A percentile compares a stretch with the other conserved stretches of the same genome.
Conservation (phyloP, 2,888 invertebrate species). For the Drosophila sordidula region DNA sequence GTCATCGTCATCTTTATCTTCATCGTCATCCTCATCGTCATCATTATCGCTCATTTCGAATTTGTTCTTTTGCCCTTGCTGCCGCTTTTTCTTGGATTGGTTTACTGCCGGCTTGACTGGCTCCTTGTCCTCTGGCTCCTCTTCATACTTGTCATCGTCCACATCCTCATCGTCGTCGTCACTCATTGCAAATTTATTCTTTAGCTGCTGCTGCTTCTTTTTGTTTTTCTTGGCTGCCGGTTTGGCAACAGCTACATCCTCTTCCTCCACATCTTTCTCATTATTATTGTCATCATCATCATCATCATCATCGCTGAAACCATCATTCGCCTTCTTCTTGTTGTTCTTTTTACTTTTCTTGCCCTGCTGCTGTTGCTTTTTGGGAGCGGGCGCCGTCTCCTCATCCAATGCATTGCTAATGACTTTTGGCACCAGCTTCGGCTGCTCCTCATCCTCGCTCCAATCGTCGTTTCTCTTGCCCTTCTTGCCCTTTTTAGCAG, state of each 20-base stretch:
- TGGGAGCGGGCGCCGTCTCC: constrained; percentile 30
- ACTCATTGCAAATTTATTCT: constrained; percentile 59
- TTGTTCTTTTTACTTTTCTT: constrained; percentile 81
- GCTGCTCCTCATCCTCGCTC: constrained; percentile 85
- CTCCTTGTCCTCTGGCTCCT: constrained; percentile 42
- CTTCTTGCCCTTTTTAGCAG: constrained; percentile 82
- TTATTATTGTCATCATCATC: constrained; percentile 40
- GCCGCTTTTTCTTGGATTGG: constrained; percentile 82
- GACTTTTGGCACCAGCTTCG: constrained; percentile 7
- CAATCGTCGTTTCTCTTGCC: constrained; percentile 86
- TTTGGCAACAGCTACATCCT: constrained; percentile 46
- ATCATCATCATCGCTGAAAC: constrained; percentile 81
- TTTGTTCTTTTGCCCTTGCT: constrained; percentile 59
- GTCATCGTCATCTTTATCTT: constrained; percentile 17
- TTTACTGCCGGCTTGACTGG: constrained; percentile 70
- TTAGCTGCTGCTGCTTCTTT: constrained; percentile 79
- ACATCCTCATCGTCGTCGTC: constrained; percentile 61
- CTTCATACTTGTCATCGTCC: constrained; percentile 73
- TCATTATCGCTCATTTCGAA: constrained; percentile 72
- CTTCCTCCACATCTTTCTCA: constrained; percentile 47
- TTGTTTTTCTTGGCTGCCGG: constrained; percentile 78
- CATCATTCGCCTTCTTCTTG: constrained; percentile 68
- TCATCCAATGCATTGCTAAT: constrained; percentile 53
- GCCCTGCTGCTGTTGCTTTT: constrained; percentile 60
- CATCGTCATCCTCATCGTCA: constrained; percentile 32